Evolutionary conservation across 2,797 vertebrate species (phyloP).

Genomic region (Nasua narica): DNA sequence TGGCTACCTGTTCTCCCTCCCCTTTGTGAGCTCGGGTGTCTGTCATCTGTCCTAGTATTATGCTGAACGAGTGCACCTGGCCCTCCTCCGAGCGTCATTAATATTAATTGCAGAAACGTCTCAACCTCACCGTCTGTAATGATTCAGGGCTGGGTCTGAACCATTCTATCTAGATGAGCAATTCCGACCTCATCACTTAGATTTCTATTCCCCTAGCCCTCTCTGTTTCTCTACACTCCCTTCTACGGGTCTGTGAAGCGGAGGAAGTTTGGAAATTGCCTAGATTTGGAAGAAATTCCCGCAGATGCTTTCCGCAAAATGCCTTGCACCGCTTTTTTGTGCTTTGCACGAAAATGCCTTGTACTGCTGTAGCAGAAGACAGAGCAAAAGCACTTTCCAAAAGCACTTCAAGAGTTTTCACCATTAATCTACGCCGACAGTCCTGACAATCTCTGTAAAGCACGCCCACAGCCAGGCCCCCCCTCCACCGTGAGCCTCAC

Average conservation of each 20-base stretch:
- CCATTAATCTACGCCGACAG: not conserved
- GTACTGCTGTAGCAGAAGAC: not conserved
- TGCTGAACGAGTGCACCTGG: not conserved
- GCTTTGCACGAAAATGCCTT: too few relatives aligned
- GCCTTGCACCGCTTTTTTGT: not conserved
- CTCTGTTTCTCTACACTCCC: not conserved
- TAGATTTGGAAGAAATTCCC: not conserved
- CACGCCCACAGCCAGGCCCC: not conserved
- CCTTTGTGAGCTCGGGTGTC: not conserved
- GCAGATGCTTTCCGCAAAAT: not conserved
- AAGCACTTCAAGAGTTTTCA: not conserved
- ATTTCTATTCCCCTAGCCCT: not conserved
- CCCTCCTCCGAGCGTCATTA: not conserved
- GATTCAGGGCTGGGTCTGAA: not conserved
- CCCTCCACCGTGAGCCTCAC: fast-evolving
- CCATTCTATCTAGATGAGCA: not conserved
- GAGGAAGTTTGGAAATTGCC: not conserved
- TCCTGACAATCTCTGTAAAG: not conserved
- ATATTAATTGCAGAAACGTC: not conserved
- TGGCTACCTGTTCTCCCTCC: not conserved
- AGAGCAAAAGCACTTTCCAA: not conserved
- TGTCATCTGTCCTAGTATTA: not conserved
- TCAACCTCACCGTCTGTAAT: not conserved
- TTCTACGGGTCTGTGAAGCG: not conserved
- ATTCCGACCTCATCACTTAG: not conserved